These are phyloP conservation scores for Periphyllus acericola DNA, from an alignment of 2,888 invertebrate genomes.

Conservation along the genomic window DNA sequence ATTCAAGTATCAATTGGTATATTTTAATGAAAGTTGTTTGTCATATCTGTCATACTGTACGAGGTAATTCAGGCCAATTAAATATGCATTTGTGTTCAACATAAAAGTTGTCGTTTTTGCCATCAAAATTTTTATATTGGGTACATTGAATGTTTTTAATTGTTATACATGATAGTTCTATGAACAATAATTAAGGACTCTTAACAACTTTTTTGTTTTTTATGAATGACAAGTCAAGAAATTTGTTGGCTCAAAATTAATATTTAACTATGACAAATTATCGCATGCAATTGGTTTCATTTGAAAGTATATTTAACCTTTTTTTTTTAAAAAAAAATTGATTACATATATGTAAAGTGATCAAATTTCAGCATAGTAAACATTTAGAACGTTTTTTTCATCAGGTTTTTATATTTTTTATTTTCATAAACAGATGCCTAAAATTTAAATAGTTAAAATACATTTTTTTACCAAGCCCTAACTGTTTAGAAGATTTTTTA, in stretches of 20 bases:
- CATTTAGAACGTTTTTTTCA: too few species aligned
- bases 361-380: too few species aligned
- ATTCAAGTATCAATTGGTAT: neutral
- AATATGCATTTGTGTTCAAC: slow-evolving; percentile 8
- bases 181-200: slow-evolving; percentile 3
- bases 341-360: too few species aligned
- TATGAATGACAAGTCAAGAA: neutral
- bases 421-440: too few species aligned
- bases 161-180: slow-evolving; percentile 1
- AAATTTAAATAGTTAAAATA: too few species aligned
- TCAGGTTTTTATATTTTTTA: neutral
- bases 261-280: neutral
- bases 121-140: neutral
- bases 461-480: too few species aligned
- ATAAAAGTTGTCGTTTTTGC: slow-evolving; percentile 10
- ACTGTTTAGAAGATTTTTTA: too few species aligned
- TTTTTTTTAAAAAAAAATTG: neutral
- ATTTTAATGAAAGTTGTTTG: slow-evolving; percentile 26
- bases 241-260: neutral
- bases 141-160: slow-evolving; percentile 40
- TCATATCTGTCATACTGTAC: slow-evolving; percentile 19
- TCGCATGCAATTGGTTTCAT: neutral
- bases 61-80: slow-evolving; percentile 47
- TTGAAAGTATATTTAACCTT: neutral
- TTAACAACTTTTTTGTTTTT: neutral